phyloP scores from a whole-genome alignment of 2,888 invertebrate species.

The Dexiosoma caninum region DNA sequence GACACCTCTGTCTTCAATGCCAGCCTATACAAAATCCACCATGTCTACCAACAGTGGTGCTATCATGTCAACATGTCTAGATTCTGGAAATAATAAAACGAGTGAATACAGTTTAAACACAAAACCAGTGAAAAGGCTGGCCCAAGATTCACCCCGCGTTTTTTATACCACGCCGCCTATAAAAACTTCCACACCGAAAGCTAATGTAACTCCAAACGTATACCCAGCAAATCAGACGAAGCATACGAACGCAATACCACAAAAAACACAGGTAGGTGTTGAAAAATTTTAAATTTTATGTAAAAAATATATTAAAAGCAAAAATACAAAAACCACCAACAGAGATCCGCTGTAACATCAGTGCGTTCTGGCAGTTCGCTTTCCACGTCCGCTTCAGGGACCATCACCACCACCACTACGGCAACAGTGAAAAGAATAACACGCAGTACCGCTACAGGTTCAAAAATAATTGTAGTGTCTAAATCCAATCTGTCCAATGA shows the following conservation, averaged over 20 bases:
- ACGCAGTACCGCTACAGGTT: constrained; percentile 55
- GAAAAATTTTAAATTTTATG: neutral
- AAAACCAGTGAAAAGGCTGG: constrained; percentile 47
- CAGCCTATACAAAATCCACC: constrained; percentile 56
- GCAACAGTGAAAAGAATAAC: constrained; percentile 54
- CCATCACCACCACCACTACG: constrained; percentile 51
- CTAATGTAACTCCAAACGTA: constrained; percentile 22
- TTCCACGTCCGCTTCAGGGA: constrained; percentile 28
- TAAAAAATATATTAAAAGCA: neutral
- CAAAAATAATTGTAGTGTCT: constrained; percentile 56
- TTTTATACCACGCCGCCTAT: constrained; percentile 65
- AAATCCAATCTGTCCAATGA: constrained; percentile 58
- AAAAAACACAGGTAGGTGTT: constrained; percentile 58
- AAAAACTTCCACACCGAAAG: constrained; percentile 63
- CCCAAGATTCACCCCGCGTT: constrained; percentile 66
- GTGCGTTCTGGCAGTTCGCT: constrained; percentile 35
- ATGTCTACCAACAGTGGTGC: constrained; percentile 50
- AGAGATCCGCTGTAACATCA: constrained; percentile 46
- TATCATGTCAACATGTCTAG: constrained; percentile 56
- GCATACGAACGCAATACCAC: constrained; percentile 32
- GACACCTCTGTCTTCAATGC: constrained; percentile 5
- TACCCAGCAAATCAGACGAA: neutral
- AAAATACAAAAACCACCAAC: neutral
- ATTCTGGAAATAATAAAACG: constrained; percentile 13
- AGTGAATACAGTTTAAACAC: constrained; percentile 1